phyloP scores from a whole-genome alignment of 2,113 vertebrate genomes.

The Oreochromis aureus region DNA sequence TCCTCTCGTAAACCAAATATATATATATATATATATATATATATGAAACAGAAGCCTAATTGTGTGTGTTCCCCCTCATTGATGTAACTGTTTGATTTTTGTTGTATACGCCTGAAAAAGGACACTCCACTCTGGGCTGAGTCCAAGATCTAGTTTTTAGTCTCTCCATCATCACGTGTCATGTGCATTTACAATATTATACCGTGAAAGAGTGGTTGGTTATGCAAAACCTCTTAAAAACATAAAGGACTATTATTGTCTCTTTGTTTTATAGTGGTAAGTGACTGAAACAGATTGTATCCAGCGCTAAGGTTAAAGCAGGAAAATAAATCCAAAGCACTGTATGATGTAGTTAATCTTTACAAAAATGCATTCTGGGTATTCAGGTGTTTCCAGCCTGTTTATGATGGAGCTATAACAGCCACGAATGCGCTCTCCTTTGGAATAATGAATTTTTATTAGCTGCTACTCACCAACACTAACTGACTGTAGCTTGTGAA shows the following conservation, averaged over 20 bases:
- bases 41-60: background rate
- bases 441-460: background rate
- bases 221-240: background rate
- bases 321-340: background rate
- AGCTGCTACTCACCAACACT: background rate
- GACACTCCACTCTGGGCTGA: background rate
- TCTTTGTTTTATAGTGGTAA: background rate
- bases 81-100: background rate
- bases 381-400: background rate
- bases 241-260: background rate
- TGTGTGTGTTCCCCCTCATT: background rate
- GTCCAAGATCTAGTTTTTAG: background rate
- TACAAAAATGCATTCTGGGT: background rate
- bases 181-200: background rate
- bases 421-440: background rate
- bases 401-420: background rate
- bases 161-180: background rate
- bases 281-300: background rate
- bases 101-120: background rate
- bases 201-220: background rate
- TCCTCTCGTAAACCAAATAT: background rate
- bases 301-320: background rate
- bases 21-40: rapidly evolving
- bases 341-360: background rate
- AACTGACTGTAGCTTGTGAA: background rate